Evolutionary conservation across 2,797 vertebrate genomes (phyloP), one percentile per base, ranked within the genome.

Genomic region (Champsocephalus esox): DNA sequence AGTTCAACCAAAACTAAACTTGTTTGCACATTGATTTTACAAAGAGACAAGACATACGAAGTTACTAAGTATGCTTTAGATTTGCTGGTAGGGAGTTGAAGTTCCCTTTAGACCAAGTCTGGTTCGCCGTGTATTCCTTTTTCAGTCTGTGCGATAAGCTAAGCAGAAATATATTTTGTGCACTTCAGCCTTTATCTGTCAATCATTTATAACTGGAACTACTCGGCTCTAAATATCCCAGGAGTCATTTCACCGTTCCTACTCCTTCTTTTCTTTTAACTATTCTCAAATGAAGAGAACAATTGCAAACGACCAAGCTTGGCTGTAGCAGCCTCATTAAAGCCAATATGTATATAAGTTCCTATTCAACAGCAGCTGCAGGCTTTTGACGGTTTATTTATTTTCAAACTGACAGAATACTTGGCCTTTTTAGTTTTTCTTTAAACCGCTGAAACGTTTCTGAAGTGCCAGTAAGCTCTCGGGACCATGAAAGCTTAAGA

Each of bases 401-500:
- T 57, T 46, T 10, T 57, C 54, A 21, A 62, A 44, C 16, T 32
- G 44, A 75, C 50, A 66, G 34, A 46, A 54, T 38, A 50, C n/a
- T 58, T n/a, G 13, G 34, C 24, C 56, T 9, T 60, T 63, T 75
- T 32, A 58, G n/a, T 66, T 38, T 9, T 41, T 55, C 2, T 79
- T 67, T 57, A 66, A 62, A 46, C 28, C 46, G 41, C 12, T 61
- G 12, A 69, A 71, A 64, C 61, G 5, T 62, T 57, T 51, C 51
- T 75, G 61, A 82, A 82, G 69, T 67, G 32, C 41, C 17, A 4
- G 10, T 14, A 73, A 69, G 17, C 58, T 62, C 48, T 54, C 0
- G 68, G 57, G 65, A 79, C 44, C 7, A 41, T 46, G 43, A 74
- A 50, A 49, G 44, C 64, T 75, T 75, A 65, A 49, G 43, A 66